Evolutionary conservation across 2,113 vertebrate species (phyloP).

Genomic region (Scartelaos histophorus): DNA sequence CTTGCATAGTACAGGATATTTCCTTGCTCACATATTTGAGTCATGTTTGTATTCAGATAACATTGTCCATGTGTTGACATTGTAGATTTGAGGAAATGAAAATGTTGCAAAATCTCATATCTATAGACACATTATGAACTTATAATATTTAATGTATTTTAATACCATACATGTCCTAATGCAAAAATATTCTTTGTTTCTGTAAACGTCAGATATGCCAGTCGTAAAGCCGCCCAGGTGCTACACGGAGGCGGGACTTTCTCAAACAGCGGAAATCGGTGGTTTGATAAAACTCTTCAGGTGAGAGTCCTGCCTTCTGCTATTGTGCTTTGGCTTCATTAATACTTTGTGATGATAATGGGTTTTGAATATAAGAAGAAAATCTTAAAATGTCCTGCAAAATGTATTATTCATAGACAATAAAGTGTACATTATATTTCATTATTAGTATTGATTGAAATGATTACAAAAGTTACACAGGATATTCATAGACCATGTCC

Average conservation of each 20-base stretch:
- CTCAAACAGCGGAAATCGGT: slow-evolving; percentile 87
- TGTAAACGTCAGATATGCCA: slow-evolving; percentile 75
- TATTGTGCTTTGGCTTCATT: not conserved
- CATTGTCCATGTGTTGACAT: slow-evolving; percentile 37
- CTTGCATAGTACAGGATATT: not conserved
- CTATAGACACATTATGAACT: too few species aligned
- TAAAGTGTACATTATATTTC: not conserved
- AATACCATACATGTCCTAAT: not conserved
- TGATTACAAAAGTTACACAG: too few species aligned
- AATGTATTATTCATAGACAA: too few species aligned
- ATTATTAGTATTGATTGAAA: too few species aligned
- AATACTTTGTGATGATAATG: not conserved
- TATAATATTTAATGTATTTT: not conserved
- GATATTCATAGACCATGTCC: too few species aligned
- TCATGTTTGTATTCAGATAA: slow-evolving; percentile 31
- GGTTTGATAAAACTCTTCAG: slow-evolving; percentile 88
- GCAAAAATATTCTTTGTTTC: slow-evolving; percentile 3
- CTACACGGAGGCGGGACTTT: slow-evolving; percentile 84
- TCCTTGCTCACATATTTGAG: slow-evolving; percentile 11
- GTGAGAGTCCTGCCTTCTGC: slow-evolving; percentile 53
- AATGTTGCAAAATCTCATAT: too few species aligned
- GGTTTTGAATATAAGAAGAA: not conserved
- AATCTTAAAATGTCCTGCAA: too few species aligned
- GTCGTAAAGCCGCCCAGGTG: slow-evolving; percentile 83
- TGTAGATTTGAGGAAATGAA: not conserved